Base-by-base conservation (phyloP, 1,140 invertebrate species). In the Penaeus vannamei region DNA sequence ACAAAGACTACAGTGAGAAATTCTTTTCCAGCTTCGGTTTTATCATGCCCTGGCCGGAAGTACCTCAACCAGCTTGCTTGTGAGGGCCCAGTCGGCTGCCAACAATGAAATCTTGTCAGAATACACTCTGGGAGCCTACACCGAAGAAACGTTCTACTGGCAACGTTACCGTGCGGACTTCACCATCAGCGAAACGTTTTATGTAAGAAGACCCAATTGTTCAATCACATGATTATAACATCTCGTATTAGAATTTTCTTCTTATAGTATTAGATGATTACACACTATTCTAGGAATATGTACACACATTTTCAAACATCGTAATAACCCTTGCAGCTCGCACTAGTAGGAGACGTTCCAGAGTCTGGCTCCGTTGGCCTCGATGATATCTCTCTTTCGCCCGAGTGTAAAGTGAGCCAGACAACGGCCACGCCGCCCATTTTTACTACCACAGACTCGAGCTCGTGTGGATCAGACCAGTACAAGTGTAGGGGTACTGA, bases 331-430 rank as follows among this genome's bases (percentile, higher is more conserved):
- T 84, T 23, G 59, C 87, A 77, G 64, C 64, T 64, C 72, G 66
- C 36, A 14, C 84, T 10, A 23, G 76, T 53, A 36, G 80, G n/a
- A 72, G 72, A 83, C 66, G 69, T 72, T 46, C 62, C 62, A 66
- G 79, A 72, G 59, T 64, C 23, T 26, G 85, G 90, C n/a, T 80
- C 84, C 42, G 80, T 85, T 26, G 86, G 72, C 2, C 23, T 91
- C 22, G 90, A 91, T 62, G 90, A 91, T 72, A 61, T 91, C 77
- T 91, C 87, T 62, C 32, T 91, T 60, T 82, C 90, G 23, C 80
- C 90, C 42, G 84, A 42, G 29, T 91, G 90, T 72, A 32, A 79
- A 19, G 26, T 86, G 61, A 66, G n/a, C 29, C 59, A 62, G 2
- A n/a, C n/a, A 32, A 83, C 60, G 7, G 23, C 42, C 23, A 42